phyloP scores from a whole-genome alignment of 2,888 invertebrate genomes.

The Spilosoma lubricipeda region DNA sequence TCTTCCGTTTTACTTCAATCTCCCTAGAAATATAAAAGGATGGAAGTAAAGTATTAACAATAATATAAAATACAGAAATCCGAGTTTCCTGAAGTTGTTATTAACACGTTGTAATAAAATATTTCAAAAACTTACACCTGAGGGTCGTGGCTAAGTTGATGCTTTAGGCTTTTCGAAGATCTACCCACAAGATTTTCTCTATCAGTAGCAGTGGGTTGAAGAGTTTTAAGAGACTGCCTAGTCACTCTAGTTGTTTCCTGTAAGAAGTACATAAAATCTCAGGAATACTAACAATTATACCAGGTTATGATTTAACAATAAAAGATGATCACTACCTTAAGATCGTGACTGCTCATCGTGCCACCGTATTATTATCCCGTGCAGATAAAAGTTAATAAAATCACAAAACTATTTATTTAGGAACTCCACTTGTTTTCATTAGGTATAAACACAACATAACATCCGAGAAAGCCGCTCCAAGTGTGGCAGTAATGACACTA shows the following conservation, averaged over 20 bases:
- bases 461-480: not conserved
- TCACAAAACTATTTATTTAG: not conserved
- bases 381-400: not conserved
- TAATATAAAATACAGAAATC: not conserved
- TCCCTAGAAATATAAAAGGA: conserved; percentile 59
- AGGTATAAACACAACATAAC: no score
- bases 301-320: not conserved
- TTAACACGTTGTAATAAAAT: not conserved
- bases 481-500: conserved; percentile 6
- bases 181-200: conserved; percentile 93
- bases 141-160: conserved; percentile 81
- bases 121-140: conserved; percentile 72
- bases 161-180: conserved; percentile 81
- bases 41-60: not conserved
- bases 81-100: not conserved
- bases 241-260: conserved; percentile 61
- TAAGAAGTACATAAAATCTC: conserved; percentile 20
- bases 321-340: conserved; percentile 38
- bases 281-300: not conserved
- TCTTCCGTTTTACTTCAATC: conserved; percentile 81
- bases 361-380: not conserved
- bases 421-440: no score
- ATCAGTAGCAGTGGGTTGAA: conserved; percentile 90
- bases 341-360: conserved; percentile 58
- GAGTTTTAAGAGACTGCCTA: conserved; percentile 90